Base-by-base conservation (phyloP, 2,113 vertebrate species). In the Dicrurus megarhynchus region DNA sequence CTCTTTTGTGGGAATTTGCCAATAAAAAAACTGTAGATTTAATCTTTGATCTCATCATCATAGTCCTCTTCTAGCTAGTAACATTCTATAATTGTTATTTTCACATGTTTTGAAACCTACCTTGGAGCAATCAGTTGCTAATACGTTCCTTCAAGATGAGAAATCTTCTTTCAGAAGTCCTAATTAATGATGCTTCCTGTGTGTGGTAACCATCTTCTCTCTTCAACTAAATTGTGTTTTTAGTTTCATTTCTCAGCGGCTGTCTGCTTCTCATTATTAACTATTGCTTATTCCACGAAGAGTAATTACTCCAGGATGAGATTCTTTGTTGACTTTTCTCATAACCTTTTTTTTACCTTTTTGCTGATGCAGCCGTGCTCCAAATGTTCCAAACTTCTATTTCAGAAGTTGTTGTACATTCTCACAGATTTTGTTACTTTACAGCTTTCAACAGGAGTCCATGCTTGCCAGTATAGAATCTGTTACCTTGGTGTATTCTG, bases 181-280 rank as follows among this genome's bases (percentile, higher is more conserved):
- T 95, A 92, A 80, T 95, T 93, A 92, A 90, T 37, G 71, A 80
- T 74, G 30, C 30, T 95, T 92, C 89, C 56, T 84, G 59, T 81
- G 42, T 74, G 52, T 78, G 52, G 76, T 89, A 95, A 86, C 90
- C 39, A 44, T 65, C 47, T 65, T 88, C 33, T 87, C 28, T 93
- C 57, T 83, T 79, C 0, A 0, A 88, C 59, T 92, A 81, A 92
- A 81, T 39, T 59, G 13, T 56, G 18, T 0, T 64, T 64, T 77
- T 84, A 59, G 79, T 83, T 90, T 85, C 1, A 0, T 89, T 84
- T 95, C 74, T 63, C 55, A 63, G 27, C 70, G 63, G 8, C 59
- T 95, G 27, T 67, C 76, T 95, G 64, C 30, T 95, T 90, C 79
- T 95, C 42, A 16, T 50, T 88, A 77, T 90, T 94, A 93, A 92